phyloP scores from a whole-genome alignment of 2,888 invertebrate genomes.

The Hofmannophila pseudospretella region DNA sequence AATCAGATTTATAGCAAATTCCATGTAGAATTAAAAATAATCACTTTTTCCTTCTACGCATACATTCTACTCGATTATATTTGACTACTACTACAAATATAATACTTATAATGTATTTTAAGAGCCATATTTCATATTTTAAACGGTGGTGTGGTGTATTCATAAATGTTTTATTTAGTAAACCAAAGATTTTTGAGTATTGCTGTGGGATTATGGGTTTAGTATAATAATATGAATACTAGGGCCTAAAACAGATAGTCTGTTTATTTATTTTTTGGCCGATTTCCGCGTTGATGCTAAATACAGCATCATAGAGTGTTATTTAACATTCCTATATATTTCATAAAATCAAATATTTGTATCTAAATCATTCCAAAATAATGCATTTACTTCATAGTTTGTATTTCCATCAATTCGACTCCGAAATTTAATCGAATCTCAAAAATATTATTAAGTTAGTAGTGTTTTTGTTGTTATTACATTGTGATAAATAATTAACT shows the following conservation, averaged over 20 bases:
- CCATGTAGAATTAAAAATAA: background rate
- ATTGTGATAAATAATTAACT: background rate
- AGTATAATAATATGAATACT: background rate
- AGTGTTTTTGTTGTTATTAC: slow-evolving; percentile 1
- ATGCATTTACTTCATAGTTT: slow-evolving; percentile 9
- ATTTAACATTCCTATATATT: slow-evolving; percentile 6
- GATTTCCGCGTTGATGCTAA: too few relatives aligned
- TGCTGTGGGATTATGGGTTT: slow-evolving; percentile 17
- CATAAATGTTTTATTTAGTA: slow-evolving; percentile 21
- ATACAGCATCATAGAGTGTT: background rate
- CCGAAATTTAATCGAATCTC: slow-evolving; percentile 10
- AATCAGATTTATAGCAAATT: background rate
- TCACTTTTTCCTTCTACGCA: background rate
- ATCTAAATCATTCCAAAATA: slow-evolving; percentile 9
- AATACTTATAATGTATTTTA: slow-evolving; percentile 6
- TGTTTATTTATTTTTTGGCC: too few relatives aligned
- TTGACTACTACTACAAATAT: background rate
- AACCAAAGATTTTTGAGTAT: slow-evolving; percentile 52
- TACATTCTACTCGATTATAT: background rate
- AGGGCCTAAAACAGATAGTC: too few relatives aligned
- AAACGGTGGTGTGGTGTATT: slow-evolving; percentile 28
- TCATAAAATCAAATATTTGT: background rate
- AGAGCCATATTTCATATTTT: slow-evolving; percentile 18
- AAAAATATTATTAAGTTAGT: slow-evolving; percentile 1
- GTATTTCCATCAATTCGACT: background rate